Percentiles rank a stretch among this genome's conserved stretches.
These are phyloP conservation scores for Pollimyrus isidori DNA, from an alignment of 2,113 vertebrate species.

Conservation along the genomic window DNA sequence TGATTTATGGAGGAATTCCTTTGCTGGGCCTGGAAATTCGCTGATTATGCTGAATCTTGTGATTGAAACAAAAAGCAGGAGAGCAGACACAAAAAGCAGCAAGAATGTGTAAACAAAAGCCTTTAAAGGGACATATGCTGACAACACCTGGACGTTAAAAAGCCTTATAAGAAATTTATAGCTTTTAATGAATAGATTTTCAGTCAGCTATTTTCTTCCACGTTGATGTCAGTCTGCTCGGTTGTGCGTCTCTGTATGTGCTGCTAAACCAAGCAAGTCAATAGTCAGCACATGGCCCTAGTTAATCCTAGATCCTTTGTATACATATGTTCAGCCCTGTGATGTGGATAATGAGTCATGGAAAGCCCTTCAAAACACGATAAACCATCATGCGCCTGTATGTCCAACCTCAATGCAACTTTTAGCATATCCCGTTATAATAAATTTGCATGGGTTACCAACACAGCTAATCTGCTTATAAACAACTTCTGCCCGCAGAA, in stretches of 20 bases:
- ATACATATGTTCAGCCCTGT: slow-evolving; percentile 22
- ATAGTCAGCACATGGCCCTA: slow-evolving; percentile 23
- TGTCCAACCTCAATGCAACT: not conserved
- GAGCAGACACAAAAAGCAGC: not conserved
- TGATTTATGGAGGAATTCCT: not conserved
- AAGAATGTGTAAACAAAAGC: not conserved
- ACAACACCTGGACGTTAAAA: not conserved
- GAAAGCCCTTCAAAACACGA: not conserved
- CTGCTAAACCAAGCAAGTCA: not conserved
- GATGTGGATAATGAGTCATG: slow-evolving; percentile 24
- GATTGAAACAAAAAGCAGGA: not conserved
- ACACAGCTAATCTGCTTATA: not conserved
- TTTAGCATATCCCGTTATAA: not conserved
- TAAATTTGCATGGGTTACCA: not conserved
- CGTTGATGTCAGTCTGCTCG: not conserved
- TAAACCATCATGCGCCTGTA: not conserved
- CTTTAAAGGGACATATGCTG: not conserved
- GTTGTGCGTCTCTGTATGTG: not conserved
- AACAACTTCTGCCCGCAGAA: not conserved
- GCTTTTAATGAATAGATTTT: not conserved
- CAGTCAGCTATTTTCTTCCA: not conserved
- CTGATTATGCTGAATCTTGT: too few relatives aligned
- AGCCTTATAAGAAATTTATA: not conserved
- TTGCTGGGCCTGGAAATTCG: not conserved
- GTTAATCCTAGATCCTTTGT: slow-evolving; percentile 28